Base-by-base conservation (phyloP, 2,888 invertebrate genomes). In the Agonopterix subpropinquella region DNA sequence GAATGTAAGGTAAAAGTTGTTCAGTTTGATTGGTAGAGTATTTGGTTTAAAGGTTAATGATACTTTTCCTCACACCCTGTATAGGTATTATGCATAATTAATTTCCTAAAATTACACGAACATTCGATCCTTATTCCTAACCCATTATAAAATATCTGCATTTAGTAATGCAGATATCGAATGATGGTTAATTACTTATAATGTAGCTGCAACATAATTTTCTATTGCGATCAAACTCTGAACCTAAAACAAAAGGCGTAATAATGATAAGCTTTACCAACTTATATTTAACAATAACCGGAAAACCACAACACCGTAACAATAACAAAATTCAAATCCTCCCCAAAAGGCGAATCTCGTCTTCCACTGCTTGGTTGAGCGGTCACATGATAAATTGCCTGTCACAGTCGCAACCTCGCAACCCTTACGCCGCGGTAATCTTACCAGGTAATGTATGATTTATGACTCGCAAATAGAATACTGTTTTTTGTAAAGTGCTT, bases 391-490 rank as follows among this genome's bases (percentile, higher is more conserved):
- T 86, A 87, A 87, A 87, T 87, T 82, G 80, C 80, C 80, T 85
- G 86, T 82, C 80, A 62, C 63, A 58, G 46, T 44, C 36, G 53
- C 50, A 50, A 53, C 52, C 52, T 50, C 44, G 47, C 53, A 52
- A 52, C 53, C 79, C 77, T 76, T 70, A 62, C 77, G 57, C 59
- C 51, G 55, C 60, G 44, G 59, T 65, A 68, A 71, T 69, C 70
- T 68, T 61, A 58, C 65, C 85, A 85, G 86, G 87, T 86, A 86
- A 81, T 82, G 68, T 77, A 77, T 83, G 87, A 87, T 87, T 83
- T 86, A 86, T 84, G 73, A 67, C 61, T 58, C 62, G 65, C 67
- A 75, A 80, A 80, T 80, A 74, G 76, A 77, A 78, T 71, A 70
- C 62, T 59, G 56, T 53, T 49, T 65, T 61, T 58, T 56, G 50